Percentiles rank a stretch among this genome's conserved stretches.
Conservation (phyloP, 2,113 vertebrate species). For the Myotis davidii region DNA sequence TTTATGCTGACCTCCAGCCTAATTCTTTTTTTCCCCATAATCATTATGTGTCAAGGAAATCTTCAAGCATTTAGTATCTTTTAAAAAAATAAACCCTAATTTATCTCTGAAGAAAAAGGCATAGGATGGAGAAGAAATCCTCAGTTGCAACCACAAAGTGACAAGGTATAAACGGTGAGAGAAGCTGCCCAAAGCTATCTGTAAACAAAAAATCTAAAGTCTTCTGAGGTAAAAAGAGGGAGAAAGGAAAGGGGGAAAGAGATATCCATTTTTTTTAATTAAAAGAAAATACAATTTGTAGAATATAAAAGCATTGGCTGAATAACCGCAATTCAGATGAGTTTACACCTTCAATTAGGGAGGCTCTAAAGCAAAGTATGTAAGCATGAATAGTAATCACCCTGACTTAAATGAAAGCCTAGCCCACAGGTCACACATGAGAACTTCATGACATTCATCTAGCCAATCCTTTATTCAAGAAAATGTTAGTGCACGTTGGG, state of each 20-base stretch:
- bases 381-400: not conserved
- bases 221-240: not conserved
- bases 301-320: not conserved
- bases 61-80: not conserved
- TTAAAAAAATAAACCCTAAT: constrained; percentile 50
- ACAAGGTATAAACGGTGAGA: not conserved
- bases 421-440: not conserved
- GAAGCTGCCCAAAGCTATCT: not conserved
- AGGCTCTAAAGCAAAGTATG: not conserved
- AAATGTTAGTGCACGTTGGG: not conserved
- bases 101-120: constrained; percentile 31
- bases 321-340: not conserved
- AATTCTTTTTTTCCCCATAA: not conserved
- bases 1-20: constrained; percentile 34
- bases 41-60: constrained; percentile 32
- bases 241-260: not conserved
- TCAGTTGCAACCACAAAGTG: not conserved
- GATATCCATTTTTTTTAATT: not conserved
- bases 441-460: not conserved
- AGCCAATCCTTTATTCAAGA: not conserved
- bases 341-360: not conserved
- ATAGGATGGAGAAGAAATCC: not conserved
- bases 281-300: not conserved
- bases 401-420: not conserved
- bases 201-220: not conserved